Conservation (phyloP, 2,888 invertebrate genomes). For the Lobophora halterata region DNA sequence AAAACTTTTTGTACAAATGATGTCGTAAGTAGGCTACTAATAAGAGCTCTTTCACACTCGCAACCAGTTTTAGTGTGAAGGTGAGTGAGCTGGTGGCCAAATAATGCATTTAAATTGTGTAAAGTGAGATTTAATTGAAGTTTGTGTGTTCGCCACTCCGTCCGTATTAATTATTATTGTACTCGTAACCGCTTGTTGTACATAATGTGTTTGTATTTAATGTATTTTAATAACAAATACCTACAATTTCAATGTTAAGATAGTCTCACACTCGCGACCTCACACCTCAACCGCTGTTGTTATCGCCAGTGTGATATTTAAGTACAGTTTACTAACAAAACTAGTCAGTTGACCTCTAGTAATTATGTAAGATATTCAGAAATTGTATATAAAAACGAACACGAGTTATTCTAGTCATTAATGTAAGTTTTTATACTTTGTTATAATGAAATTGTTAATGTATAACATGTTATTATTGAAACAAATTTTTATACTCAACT, state of each 20-base stretch:
- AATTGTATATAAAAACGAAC: slow-evolving; percentile 25
- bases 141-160: slow-evolving; percentile 47
- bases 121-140: slow-evolving; percentile 52
- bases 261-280: not conserved
- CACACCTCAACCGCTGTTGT: not conserved
- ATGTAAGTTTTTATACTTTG: slow-evolving; percentile 51
- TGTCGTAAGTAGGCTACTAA: slow-evolving; percentile 8
- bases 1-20: too few relatives aligned
- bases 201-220: slow-evolving; percentile 34
- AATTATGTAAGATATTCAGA: slow-evolving; percentile 24
- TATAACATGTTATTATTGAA: slow-evolving; percentile 34
- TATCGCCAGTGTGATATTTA: slow-evolving; percentile 4
- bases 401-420: slow-evolving; percentile 74
- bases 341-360: slow-evolving; percentile 65
- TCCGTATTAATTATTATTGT: slow-evolving; percentile 42
- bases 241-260: slow-evolving; percentile 1
- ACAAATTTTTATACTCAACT: slow-evolving; percentile 50
- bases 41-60: not conserved
- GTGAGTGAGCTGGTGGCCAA: slow-evolving; percentile 40
- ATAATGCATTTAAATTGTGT: slow-evolving; percentile 63
- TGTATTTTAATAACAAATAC: slow-evolving; percentile 19
- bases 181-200: slow-evolving; percentile 27
- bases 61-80: not conserved
- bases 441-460: slow-evolving; percentile 49
- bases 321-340: slow-evolving; percentile 37